phyloP scores from a whole-genome alignment of 2,113 vertebrate genomes.

The Stictonetta naevosa region DNA sequence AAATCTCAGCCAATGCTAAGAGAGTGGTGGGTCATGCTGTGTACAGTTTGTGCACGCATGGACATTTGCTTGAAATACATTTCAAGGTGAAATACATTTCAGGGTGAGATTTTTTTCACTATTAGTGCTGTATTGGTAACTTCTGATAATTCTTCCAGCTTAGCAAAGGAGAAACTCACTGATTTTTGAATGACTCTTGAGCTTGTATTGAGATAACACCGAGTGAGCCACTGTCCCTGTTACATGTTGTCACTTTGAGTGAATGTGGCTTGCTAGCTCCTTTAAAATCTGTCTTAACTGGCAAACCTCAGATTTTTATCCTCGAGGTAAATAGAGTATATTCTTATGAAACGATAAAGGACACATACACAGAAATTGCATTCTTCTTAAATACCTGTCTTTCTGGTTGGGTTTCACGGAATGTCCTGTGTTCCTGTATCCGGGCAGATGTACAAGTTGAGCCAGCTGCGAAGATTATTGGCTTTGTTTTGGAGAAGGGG shows the following conservation, averaged over 20 bases:
- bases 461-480: not conserved
- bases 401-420: not conserved
- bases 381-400: not conserved
- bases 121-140: not conserved
- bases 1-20: fast-evolving
- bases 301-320: not conserved
- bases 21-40: fast-evolving
- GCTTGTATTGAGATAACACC: not conserved
- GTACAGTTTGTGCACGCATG: not conserved
- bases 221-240: not conserved
- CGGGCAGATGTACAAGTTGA: not conserved
- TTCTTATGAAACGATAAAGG: not conserved
- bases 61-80: not conserved
- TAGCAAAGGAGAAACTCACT: not conserved
- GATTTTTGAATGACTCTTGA: not conserved
- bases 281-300: not conserved
- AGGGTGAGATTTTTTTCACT: not conserved
- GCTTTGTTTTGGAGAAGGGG: not conserved
- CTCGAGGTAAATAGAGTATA: not conserved
- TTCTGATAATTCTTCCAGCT: not conserved
- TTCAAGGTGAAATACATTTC: no score
- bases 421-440: not conserved
- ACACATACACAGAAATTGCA: not conserved
- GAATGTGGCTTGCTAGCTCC: not conserved
- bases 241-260: not conserved